A percentile compares a stretch with the other conserved stretches of the same genome.
Evolutionary conservation across 2,797 vertebrate genomes (phyloP).

Genomic region (Centropyge bicolor): DNA sequence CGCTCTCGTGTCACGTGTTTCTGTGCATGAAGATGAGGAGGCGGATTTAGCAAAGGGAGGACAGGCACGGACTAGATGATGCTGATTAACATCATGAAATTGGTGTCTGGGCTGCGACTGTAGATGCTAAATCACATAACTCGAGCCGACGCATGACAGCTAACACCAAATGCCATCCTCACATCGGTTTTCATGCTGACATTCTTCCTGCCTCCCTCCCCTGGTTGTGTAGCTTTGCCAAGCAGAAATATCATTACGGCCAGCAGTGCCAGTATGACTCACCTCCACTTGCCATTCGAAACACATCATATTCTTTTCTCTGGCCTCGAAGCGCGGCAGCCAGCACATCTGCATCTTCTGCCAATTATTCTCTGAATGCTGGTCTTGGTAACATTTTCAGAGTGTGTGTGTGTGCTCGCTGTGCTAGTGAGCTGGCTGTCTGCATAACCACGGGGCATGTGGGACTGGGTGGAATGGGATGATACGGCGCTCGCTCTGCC

Average conservation of each 20-base stretch:
- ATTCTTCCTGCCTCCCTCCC: constrained; percentile 56
- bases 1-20: constrained; percentile 29
- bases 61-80: constrained; percentile 10
- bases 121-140: constrained; percentile 56
- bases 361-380: constrained; percentile 78
- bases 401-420: constrained; percentile 20
- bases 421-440: constrained; percentile 53
- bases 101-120: constrained; percentile 45
- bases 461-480: constrained; percentile 50
- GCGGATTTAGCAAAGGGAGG: constrained; percentile 35
- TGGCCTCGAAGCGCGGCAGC: constrained; percentile 60
- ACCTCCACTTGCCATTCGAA: constrained; percentile 81
- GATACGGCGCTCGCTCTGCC: constrained; percentile 35
- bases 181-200: constrained; percentile 67
- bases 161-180: constrained; percentile 66
- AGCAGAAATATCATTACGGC: constrained; percentile 75
- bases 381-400: constrained; percentile 55
- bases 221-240: constrained; percentile 59
- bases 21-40: constrained; percentile 35
- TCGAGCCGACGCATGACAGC: constrained; percentile 46
- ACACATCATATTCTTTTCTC: constrained; percentile 69
- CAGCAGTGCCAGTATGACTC: constrained; percentile 76
- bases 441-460: constrained; percentile 64
- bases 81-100: constrained; percentile 66
- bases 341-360: constrained; percentile 79